A percentile compares a stretch with the other conserved stretches of the same genome.
These are phyloP conservation scores for Aporrectodea caliginosa DNA, from an alignment of 1,140 invertebrate genomes.

Conservation along the genomic window DNA sequence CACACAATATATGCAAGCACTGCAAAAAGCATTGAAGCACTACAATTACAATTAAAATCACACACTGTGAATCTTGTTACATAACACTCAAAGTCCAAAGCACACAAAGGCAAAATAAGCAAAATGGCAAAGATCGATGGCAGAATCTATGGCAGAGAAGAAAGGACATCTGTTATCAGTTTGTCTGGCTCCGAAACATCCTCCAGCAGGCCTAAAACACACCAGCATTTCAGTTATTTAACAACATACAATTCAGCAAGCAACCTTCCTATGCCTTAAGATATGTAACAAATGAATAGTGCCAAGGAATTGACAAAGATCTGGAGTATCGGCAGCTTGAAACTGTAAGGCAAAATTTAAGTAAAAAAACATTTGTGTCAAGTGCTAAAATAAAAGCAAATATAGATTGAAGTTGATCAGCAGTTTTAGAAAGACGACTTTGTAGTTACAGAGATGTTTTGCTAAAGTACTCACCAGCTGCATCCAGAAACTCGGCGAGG, in stretches of 20 bases:
- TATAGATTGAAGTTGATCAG: background rate
- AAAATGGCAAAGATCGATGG: background rate
- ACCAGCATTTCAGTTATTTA: background rate
- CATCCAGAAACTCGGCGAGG: conserved; percentile 86
- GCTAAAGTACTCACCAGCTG: conserved; percentile 53
- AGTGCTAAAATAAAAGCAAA: background rate
- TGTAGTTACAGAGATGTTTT: background rate
- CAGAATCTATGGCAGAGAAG: background rate
- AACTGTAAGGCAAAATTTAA: background rate
- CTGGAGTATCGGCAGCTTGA: background rate
- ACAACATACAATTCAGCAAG: too few species aligned
- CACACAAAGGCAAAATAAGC: background rate
- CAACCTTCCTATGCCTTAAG: too few species aligned
- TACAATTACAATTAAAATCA: background rate
- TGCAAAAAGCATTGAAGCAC: background rate
- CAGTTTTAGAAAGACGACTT: background rate
- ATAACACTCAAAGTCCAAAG: background rate
- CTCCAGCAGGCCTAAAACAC: background rate
- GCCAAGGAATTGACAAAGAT: background rate
- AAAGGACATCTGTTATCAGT: background rate
- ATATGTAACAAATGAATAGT: background rate
- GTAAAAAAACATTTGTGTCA: background rate
- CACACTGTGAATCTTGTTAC: background rate
- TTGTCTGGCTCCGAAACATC: background rate
- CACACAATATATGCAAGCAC: too few species aligned